Conservation (phyloP, 2,888 invertebrate species). For the Shargacucullia verbasci region DNA sequence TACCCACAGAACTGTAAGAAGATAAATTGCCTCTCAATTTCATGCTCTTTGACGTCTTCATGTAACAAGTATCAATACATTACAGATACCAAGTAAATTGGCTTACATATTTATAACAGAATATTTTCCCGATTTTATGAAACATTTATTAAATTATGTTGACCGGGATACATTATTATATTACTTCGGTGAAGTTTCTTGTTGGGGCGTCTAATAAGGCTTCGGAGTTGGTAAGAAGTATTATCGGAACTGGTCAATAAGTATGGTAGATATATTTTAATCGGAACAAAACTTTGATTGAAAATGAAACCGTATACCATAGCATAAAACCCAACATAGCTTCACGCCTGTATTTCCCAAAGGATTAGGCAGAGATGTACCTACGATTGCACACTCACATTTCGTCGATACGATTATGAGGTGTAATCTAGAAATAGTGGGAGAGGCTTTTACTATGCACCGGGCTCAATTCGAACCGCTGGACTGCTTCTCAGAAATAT, state of each 20-base stretch:
- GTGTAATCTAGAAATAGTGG: no score
- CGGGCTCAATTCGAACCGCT: no score
- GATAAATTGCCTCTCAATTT: conserved; percentile 2
- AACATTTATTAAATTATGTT: conserved; percentile 7
- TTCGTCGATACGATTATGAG: no score
- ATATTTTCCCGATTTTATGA: conserved; percentile 4
- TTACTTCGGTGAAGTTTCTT: conserved; percentile 9
- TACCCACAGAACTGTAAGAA: not conserved
- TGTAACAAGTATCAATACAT: conserved; percentile 18
- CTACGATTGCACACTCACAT: no score
- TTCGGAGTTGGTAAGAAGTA: not conserved
- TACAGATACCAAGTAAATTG: conserved; percentile 4
- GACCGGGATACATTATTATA: conserved; percentile 6
- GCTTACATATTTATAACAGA: conserved; percentile 13
- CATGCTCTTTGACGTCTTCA: not conserved
- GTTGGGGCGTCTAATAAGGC: conserved; percentile 3
- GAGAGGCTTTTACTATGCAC: no score
- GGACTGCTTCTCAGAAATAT: no score
- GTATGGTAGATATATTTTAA: no score
- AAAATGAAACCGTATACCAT: no score
- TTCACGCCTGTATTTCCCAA: no score
- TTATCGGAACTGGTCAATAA: not conserved
- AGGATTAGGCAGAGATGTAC: no score
- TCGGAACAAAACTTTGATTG: no score
- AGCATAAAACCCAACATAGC: no score